Evolutionary conservation across 1,140 invertebrate species (phyloP).

Genomic region (Holotrichia oblita): DNA sequence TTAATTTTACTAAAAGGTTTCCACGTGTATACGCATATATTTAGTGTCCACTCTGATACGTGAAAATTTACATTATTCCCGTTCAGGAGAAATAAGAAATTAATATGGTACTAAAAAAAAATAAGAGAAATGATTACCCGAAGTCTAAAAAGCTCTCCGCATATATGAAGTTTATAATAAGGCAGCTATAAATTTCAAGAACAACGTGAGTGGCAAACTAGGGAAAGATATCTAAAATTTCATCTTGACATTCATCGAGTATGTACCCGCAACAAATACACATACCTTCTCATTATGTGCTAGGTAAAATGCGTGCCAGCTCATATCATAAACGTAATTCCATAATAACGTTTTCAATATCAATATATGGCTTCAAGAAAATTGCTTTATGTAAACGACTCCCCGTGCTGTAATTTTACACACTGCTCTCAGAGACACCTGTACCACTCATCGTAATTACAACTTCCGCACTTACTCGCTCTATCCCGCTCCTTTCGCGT

Average conservation of each 20-base stretch:
- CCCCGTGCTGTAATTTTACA: slow-evolving; percentile 40
- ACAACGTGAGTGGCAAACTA: no score
- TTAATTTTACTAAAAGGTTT: no score
- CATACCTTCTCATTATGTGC: slow-evolving; percentile 21
- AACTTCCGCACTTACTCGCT: slow-evolving; percentile 21
- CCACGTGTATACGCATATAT: no score
- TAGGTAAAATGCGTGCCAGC: not conserved
- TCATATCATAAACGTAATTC: slow-evolving; percentile 43
- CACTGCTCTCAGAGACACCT: slow-evolving; percentile 34
- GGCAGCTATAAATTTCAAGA: no score
- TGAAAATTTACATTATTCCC: no score
- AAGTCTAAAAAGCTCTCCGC: no score
- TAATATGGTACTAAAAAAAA: no score
- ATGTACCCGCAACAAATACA: not conserved
- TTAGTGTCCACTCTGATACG: no score
- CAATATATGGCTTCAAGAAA: slow-evolving; percentile 45
- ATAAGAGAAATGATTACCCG: no score
- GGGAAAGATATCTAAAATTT: not conserved
- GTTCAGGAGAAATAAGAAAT: no score
- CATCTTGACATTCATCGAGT: not conserved
- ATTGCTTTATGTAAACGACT: slow-evolving; percentile 48
- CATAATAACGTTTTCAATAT: slow-evolving; percentile 45
- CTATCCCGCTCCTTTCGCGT: not conserved
- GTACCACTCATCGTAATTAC: slow-evolving; percentile 40
- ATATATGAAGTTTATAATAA: no score